Percentiles rank a stretch among this genome's conserved stretches.
Conservation (phyloP, 2,888 invertebrate genomes). For the Pocota personata region DNA sequence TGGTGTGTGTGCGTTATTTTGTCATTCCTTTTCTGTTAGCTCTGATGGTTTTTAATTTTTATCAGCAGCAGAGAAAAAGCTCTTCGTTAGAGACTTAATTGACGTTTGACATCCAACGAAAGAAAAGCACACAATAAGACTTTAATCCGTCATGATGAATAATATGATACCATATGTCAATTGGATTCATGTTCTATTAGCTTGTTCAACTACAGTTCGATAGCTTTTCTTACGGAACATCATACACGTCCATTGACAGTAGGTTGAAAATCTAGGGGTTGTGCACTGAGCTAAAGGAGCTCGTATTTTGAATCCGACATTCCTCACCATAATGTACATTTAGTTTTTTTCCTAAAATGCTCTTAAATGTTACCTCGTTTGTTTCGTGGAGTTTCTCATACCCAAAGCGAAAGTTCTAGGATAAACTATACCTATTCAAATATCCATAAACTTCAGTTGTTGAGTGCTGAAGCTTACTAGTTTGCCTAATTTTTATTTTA, state of each 20-base stretch:
- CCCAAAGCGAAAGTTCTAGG: no score
- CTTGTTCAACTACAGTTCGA: neutral
- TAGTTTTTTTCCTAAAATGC: no score
- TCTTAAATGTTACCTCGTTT: no score
- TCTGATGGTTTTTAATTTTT: conserved; percentile 3
- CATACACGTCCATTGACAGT: neutral
- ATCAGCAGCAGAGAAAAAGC: neutral
- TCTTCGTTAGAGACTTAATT: neutral
- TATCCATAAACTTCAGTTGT: no score
- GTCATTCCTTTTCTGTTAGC: neutral
- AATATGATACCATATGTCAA: neutral
- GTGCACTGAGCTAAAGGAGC: no score
- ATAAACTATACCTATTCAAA: no score
- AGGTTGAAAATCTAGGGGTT: neutral
- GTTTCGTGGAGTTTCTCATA: no score
- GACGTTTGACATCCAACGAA: neutral
- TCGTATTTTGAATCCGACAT: no score
- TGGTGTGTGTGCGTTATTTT: neutral
- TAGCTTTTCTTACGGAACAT: neutral
- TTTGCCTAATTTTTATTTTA: no score
- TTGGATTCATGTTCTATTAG: neutral
- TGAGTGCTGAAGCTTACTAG: no score
- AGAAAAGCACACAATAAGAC: neutral
- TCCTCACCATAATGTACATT: no score
- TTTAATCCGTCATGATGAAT: neutral